phyloP scores from a whole-genome alignment of 2,888 invertebrate species.

The Aphidoletes aphidimyza region DNA sequence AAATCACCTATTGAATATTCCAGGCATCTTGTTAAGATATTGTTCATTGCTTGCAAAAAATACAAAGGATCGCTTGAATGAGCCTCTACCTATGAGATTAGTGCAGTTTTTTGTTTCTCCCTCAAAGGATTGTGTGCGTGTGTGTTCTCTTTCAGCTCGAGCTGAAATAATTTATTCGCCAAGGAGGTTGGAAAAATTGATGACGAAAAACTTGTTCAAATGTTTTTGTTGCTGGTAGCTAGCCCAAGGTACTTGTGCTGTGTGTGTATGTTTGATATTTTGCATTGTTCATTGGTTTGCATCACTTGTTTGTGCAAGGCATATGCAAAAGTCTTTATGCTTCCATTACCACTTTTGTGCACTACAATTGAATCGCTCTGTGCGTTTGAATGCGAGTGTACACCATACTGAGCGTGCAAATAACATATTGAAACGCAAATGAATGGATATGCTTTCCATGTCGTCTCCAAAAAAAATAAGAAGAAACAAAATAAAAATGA shows the following conservation, averaged over 20 bases:
- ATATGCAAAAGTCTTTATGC: neutral
- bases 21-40: neutral
- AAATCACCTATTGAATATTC: neutral
- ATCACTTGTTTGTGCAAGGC: neutral
- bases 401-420: conserved; percentile 38
- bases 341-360: neutral
- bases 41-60: neutral
- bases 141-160: conserved; percentile 42
- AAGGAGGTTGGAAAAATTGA: neutral
- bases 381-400: neutral
- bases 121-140: too few relatives aligned
- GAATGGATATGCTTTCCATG: conserved; percentile 26
- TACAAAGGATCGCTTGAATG: conserved; percentile 17
- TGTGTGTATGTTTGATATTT: too few relatives aligned
- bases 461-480: neutral
- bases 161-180: neutral
- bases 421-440: conserved; percentile 11
- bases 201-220: neutral
- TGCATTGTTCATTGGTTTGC: conserved; percentile 25
- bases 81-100: neutral
- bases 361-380: neutral
- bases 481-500: neutral
- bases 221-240: neutral
- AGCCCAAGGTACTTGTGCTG: conserved; percentile 30
- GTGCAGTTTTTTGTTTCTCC: conserved; percentile 19